Percentiles rank a stretch among this genome's conserved stretches.
Conservation (phyloP, 2,888 invertebrate genomes). For the Andrena minutula region DNA sequence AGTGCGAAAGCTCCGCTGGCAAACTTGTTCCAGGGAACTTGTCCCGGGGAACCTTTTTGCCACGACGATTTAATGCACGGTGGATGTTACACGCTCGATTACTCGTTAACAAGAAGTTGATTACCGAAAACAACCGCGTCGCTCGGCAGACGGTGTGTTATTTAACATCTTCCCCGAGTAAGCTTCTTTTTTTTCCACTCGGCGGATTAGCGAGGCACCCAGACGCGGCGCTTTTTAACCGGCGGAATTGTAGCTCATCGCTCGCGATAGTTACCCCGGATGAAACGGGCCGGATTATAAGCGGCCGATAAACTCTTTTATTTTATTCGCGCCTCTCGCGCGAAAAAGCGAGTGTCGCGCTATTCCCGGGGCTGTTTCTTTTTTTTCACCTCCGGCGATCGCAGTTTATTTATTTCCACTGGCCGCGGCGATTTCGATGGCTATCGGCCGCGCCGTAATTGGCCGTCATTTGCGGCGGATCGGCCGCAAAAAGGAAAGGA, state of each 20-base stretch:
- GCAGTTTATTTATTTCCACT: constrained; percentile 67
- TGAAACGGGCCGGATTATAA: constrained; percentile 80
- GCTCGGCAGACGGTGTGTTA: not conserved
- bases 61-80: no score
- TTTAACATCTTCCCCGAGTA: not conserved
- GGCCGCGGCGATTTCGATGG: constrained; percentile 43
- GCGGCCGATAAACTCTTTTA: constrained; percentile 80
- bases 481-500: constrained; percentile 44
- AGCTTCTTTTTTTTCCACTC: not conserved
- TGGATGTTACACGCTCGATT: no score
- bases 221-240: constrained; percentile 16
- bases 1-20: no score
- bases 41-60: no score
- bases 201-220: constrained; percentile 13
- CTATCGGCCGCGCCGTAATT: constrained; percentile 54
- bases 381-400: constrained; percentile 21
- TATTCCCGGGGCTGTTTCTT: constrained; percentile 31
- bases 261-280: constrained; percentile 74
- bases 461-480: constrained; percentile 60
- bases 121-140: no score
- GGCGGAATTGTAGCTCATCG: constrained; percentile 74
- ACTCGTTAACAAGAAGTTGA: no score
- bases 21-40: no score
- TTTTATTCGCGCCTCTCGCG: constrained; percentile 74
- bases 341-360: constrained; percentile 57